A percentile compares a stretch with the other conserved stretches of the same genome.
These are phyloP conservation scores for Cyphomyrus plagiostoma DNA, from an alignment of 2,113 vertebrate species.

Conservation along the genomic window DNA sequence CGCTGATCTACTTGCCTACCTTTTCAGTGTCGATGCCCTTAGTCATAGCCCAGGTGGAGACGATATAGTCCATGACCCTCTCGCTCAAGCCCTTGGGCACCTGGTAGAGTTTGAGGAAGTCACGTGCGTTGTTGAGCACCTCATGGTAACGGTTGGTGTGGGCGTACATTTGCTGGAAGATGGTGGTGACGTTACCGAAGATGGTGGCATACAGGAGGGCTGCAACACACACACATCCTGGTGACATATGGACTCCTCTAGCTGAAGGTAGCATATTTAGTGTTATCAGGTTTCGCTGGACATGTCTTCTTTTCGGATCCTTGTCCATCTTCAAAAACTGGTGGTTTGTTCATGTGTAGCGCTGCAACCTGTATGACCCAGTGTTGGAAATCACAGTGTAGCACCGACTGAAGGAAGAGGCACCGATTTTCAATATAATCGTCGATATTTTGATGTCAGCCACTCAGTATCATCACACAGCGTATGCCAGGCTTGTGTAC, in stretches of 20 bases:
- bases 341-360: background rate
- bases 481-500: too few species aligned
- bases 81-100: slow-evolving; percentile 96
- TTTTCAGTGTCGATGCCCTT: slow-evolving; percentile 98
- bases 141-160: slow-evolving; percentile 97
- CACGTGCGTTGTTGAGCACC: slow-evolving; percentile 93
- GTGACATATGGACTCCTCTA: background rate
- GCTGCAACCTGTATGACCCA: background rate
- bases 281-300: too few species aligned
- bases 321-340: background rate
- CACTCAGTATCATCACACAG: too few species aligned
- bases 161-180: slow-evolving; percentile 99
- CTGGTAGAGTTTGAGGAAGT: slow-evolving; percentile 97
- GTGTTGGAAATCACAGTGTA: too few species aligned
- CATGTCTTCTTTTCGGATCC: too few species aligned
- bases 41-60: slow-evolving; percentile 97
- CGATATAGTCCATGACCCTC: slow-evolving; percentile 97
- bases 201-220: slow-evolving; percentile 97
- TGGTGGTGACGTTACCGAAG: slow-evolving; percentile 96
- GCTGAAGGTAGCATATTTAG: background rate
- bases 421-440: too few species aligned
- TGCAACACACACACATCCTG: slow-evolving; percentile 47
- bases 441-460: too few species aligned
- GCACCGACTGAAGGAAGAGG: too few species aligned
- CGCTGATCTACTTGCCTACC: slow-evolving; percentile 55